Conservation (phyloP, 2,888 invertebrate species). For the Sinodicranocentrus sp. region DNA sequence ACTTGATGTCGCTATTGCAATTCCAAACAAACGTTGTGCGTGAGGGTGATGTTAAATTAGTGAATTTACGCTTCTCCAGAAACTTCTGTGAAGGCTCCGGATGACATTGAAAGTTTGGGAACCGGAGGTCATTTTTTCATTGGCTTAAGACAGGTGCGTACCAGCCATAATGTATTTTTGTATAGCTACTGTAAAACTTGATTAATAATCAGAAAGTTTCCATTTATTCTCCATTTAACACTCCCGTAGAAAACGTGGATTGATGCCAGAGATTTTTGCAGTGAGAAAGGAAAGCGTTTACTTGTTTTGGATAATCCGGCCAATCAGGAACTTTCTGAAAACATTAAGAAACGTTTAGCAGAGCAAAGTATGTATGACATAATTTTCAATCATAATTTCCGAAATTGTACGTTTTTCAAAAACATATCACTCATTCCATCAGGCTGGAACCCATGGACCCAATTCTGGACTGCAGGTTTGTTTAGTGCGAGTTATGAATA, state of each 20-base stretch:
- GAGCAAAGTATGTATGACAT: slow-evolving; percentile 15
- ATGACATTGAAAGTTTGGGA: not conserved
- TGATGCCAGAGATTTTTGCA: slow-evolving; percentile 9
- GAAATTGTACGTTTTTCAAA: not conserved
- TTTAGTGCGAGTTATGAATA: not conserved
- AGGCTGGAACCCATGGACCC: slow-evolving; percentile 42
- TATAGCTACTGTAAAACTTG: no score
- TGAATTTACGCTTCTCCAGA: no score
- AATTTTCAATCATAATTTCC: not conserved
- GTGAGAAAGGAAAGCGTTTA: slow-evolving; percentile 4
- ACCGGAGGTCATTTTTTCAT: not conserved
- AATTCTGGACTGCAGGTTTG: slow-evolving; percentile 40
- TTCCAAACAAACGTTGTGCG: not conserved
- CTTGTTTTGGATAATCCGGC: not conserved
- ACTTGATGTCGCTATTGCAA: slow-evolving; percentile 28
- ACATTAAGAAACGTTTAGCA: slow-evolving; percentile 17
- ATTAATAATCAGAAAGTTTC: no score
- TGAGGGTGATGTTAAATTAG: not conserved
- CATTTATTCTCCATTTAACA: no score
- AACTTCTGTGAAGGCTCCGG: not conserved
- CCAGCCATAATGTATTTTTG: no score
- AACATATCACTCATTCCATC: not conserved
- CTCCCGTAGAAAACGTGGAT: slow-evolving; percentile 19
- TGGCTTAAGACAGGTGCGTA: not conserved
- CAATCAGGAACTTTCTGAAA: not conserved